phyloP scores from a whole-genome alignment of 1,140 invertebrate species.

The Mya arenaria region DNA sequence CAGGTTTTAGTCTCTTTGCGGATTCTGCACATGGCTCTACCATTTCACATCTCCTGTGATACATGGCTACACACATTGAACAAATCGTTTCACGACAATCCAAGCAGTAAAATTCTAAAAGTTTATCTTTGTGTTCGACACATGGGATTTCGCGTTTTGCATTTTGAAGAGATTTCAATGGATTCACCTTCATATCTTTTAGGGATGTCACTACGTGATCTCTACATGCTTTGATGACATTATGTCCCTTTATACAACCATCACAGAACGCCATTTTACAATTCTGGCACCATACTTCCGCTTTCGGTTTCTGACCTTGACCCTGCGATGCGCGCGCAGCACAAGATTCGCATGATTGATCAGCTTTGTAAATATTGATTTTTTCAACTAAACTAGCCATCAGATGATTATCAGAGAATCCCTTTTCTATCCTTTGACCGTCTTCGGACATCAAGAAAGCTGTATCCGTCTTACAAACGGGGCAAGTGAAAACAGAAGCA shows the following conservation, averaged over 20 bases:
- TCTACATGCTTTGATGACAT: constrained; percentile 67
- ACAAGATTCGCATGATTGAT: constrained; percentile 64
- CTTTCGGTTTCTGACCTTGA: constrained; percentile 42
- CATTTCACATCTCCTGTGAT: constrained; percentile 67
- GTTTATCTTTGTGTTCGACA: constrained; percentile 62
- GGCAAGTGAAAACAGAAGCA: constrained; percentile 71
- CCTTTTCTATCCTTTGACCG: constrained; percentile 58
- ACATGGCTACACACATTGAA: constrained; percentile 64
- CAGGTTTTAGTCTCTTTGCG: constrained; percentile 63
- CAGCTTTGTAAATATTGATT: constrained; percentile 59
- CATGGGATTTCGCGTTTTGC: constrained; percentile 64
- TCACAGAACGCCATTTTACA: constrained; percentile 67
- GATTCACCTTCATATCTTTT: constrained; percentile 61
- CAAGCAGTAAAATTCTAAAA: constrained; percentile 68
- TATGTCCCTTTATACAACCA: constrained; percentile 65
- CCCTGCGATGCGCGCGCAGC: constrained; percentile 43
- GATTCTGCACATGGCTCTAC: constrained; percentile 65
- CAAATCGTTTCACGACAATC: constrained; percentile 64
- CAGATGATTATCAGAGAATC: constrained; percentile 70
- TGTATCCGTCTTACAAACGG: constrained; percentile 61
- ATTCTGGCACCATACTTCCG: constrained; percentile 66
- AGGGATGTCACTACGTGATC: constrained; percentile 64
- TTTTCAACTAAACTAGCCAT: constrained; percentile 68
- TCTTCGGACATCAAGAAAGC: constrained; percentile 53
- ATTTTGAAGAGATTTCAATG: constrained; percentile 57